These are phyloP conservation scores for Eretmodus cyanostictus DNA, from an alignment of 2,113 vertebrate species.

Conservation along the genomic window DNA sequence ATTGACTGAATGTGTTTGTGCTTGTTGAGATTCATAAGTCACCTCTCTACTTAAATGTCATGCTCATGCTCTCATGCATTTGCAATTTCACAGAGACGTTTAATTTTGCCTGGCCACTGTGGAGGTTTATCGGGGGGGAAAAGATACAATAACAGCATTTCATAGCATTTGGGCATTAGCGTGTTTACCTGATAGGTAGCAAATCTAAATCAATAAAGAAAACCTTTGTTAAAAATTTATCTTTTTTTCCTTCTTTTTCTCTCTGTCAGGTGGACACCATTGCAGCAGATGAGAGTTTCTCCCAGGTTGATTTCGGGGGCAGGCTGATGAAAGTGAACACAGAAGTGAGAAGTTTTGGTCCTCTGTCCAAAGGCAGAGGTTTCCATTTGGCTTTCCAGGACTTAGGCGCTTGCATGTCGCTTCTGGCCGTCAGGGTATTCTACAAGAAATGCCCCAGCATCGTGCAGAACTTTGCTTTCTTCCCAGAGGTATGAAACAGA, in stretches of 20 bases:
- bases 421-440: constrained; percentile 94
- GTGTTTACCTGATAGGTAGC: not conserved
- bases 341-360: constrained; percentile 92
- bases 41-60: not conserved
- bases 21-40: not conserved
- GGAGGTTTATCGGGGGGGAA: rapidly evolving
- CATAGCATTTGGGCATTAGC: not conserved
- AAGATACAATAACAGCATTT: not conserved
- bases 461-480: constrained; percentile 93
- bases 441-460: constrained; percentile 96
- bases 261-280: constrained; percentile 75
- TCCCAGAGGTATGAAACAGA: constrained; percentile 75
- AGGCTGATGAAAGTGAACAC: constrained; percentile 98
- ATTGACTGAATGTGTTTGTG: not conserved
- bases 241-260: not conserved
- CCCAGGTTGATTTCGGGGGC: constrained; percentile 92
- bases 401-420: constrained; percentile 95
- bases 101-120: not conserved
- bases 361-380: constrained; percentile 83
- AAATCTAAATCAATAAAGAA: not conserved
- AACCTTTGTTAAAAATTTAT: not conserved
- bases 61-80: not conserved
- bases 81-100: not conserved
- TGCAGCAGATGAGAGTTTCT: constrained; percentile 81
- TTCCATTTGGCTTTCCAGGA: constrained; percentile 98